Evolutionary conservation across 1,140 invertebrate species (phyloP), one percentile per base, ranked within the genome.

Genomic region (Tetramorium simillimum): DNA sequence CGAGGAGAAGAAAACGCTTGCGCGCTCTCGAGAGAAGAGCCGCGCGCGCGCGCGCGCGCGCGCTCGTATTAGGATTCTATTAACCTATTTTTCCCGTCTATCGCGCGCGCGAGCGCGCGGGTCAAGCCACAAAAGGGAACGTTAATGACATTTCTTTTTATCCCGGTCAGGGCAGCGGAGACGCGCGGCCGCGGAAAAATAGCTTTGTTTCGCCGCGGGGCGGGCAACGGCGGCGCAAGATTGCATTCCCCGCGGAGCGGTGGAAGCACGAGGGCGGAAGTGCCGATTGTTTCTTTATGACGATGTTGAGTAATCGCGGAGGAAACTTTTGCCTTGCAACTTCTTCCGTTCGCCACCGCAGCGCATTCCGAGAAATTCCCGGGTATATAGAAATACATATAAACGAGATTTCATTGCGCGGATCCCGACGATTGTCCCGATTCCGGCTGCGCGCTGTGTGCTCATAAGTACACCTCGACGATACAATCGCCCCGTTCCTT

Each of bases 51-150:
- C 28, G 33, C 49, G n/a, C 18, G 4, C 33, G 37, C 67, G 40
- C 28, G 33, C 49, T 89, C 88, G 49, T 88, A 88, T 90, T 88
- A 76, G 76, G 75, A 88, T 90, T 90, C 89, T 90, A 90, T 90
- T 90, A 90, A 88, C 89, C 89, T 28, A 87, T 87, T 87, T 49
- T 87, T 72, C 67, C 24, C 49, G 49, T 65, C 70, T 87, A 75
- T 60, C n/a, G 28, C 80, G 69, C 62, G 37, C 65, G 73, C 70
- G 56, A 63, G 65, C 43, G 37, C 65, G 73, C 70, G 49, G 65
- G 65, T 90, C 80, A 62, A 85, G 28, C 73, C 65, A 58, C 62
- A 73, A 87, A 90, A 87, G 62, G 18, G 43, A 80, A 78, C 53
- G 40, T 46, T 80, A 90, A 89, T 87, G 67, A 89, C 53, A 85